Percentiles rank a stretch among this genome's conserved stretches.
These are phyloP conservation scores for Drosophila monieri DNA, from an alignment of 2,888 invertebrate genomes.

Conservation along the genomic window DNA sequence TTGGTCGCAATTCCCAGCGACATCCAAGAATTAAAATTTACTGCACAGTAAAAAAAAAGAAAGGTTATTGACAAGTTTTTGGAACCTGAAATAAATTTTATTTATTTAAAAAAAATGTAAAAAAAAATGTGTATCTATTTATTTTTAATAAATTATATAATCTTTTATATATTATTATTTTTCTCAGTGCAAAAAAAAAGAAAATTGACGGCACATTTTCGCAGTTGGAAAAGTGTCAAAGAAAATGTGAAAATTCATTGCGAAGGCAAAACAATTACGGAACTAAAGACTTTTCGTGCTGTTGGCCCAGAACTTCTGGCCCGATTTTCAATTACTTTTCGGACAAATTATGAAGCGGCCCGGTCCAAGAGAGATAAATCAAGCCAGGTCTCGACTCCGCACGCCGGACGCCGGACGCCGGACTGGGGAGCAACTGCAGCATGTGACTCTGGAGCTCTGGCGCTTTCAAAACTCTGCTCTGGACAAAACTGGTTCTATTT, in stretches of 20 bases:
- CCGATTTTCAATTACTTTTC: constrained; percentile 32
- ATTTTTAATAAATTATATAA: not conserved
- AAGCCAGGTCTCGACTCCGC: constrained; percentile 32
- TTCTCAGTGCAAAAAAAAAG: constrained; percentile 15
- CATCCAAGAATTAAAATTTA: not conserved
- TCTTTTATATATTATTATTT: not conserved
- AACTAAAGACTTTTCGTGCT: constrained; percentile 27
- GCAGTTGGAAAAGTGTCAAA: constrained; percentile 50
- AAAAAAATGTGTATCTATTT: not conserved
- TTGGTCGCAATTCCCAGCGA: constrained; percentile 26
- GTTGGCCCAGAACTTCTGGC: constrained; percentile 28
- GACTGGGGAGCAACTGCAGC: constrained; percentile 61
- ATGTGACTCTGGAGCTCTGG: constrained; percentile 45
- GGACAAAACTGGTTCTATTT: constrained; percentile 46
- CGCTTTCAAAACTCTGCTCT: constrained; percentile 24
- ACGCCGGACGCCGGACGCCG: too few relatives aligned
- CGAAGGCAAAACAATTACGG: constrained; percentile 15
- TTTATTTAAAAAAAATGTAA: not conserved
- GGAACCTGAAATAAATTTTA: not conserved
- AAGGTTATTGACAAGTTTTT: not conserved
- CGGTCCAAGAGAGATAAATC: constrained; percentile 37
- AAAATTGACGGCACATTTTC: constrained; percentile 27
- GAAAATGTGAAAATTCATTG: constrained; percentile 35
- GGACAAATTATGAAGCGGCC: constrained; percentile 34
- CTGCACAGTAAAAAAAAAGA: not conserved